Evolutionary conservation across 2,113 vertebrate genomes (phyloP), one percentile per base, ranked within the genome.

Genomic region (Brachirus orientalis): DNA sequence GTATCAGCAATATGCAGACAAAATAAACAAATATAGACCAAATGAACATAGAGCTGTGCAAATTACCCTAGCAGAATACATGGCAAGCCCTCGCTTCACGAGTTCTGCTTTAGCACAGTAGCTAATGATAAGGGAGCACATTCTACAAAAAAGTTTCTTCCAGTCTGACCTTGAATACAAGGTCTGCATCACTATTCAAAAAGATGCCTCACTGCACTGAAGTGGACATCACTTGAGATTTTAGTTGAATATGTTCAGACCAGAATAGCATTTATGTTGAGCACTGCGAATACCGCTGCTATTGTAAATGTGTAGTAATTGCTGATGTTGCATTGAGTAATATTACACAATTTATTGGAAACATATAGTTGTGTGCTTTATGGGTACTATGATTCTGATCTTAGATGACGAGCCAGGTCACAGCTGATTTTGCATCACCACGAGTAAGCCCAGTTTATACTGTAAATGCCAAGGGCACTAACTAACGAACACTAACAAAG

Each of bases 131-230:
- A 43, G 3, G 38, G 38, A 40, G 8, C 40, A 43, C 10, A 13
- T 28, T 28, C 6, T 3, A 63, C 61, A 47, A 36, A 57, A 51
- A 22, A 35, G n/a, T 38, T 19, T 52, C 22, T 38, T 20, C 12
- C 28, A 17, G 44, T 54, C 38, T 76, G 74, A 88, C 82, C 77
- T 83, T 81, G 65, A 63, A 13, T 2, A 60, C 17, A 58, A 73
- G 16, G 36, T 51, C 43, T 55, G 0, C 46, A 46, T 78, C 66
- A 19, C 40, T 61, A 33, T 44, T 76, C 37, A 54, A 37, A n/a
- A 52, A 35, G 13, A 52, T 19, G 35, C 22, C 18, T 36, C 50
- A 19, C 51, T 36, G 5, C 43, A 62, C 52, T 74, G 16, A 20
- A 47, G 18, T 46, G 51, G 8, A 19, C 13, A 36, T 59, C 43